These are phyloP conservation scores for Xanthorhoe spadicearia DNA, from an alignment of 2,888 invertebrate genomes.

Conservation along the genomic window DNA sequence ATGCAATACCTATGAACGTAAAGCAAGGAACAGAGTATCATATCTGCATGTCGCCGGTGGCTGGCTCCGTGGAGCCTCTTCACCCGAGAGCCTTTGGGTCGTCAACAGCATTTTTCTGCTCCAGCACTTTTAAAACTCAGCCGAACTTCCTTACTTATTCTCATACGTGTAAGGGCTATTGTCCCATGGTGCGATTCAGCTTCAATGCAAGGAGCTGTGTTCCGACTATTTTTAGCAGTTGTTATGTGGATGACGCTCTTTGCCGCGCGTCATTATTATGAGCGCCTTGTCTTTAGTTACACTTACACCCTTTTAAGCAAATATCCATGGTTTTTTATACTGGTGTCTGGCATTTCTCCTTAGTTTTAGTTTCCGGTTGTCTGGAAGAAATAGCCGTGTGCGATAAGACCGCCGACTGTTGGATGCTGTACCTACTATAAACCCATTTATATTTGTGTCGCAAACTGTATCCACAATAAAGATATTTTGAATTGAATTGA, in stretches of 20 bases:
- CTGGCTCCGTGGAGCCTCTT: conserved; percentile 23
- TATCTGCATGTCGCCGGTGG: background rate
- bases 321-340: no score
- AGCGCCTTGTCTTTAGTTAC: conserved; percentile 11
- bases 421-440: no score
- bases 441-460: no score
- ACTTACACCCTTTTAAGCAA: background rate
- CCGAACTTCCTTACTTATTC: background rate
- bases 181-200: background rate
- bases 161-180: background rate
- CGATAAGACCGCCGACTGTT: no score
- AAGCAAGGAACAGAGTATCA: background rate
- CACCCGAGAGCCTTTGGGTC: conserved; percentile 31
- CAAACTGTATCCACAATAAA: no score
- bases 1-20: no score
- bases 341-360: no score
- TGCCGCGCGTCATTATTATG: conserved; percentile 19
- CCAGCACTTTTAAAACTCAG: conserved; percentile 1
- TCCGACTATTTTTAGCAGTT: conserved; percentile 26
- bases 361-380: no score
- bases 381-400: no score
- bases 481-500: no score
- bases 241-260: conserved; percentile 24
- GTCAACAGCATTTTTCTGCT: conserved; percentile 26
- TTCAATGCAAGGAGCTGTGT: conserved; percentile 15